Base-by-base conservation (phyloP, 1,140 invertebrate species). In the Zaprionus gabonicus region DNA sequence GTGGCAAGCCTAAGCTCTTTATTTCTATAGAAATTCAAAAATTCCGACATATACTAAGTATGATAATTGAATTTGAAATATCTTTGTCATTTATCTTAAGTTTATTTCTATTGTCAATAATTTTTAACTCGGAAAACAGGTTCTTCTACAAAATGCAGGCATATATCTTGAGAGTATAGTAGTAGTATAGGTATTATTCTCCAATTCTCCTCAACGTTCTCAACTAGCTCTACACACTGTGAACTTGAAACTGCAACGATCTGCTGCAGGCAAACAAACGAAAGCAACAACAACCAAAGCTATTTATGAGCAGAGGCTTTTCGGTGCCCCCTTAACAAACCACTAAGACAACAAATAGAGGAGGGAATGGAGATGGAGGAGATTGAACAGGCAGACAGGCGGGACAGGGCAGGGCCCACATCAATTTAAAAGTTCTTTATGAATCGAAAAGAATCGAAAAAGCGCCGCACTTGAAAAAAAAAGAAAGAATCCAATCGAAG, bases 361-460 rank as follows among this genome's bases (percentile, higher is more conserved):
- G 46, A 49, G 20, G 46, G 41, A 44, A 9, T 7, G 4, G 25
- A 49, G 31, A 59, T 20, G 3, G 25, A 41, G 27, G 20, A 46
- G 38, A 7, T 44, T 44, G 20, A 23, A 51, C 46, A 23, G 46
- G n/a, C 44, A 20, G 65, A 31, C 27, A 34, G 38, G 1, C 70
- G 67, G 78, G 15, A 57, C 41, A n/a, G 27, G 38, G 1, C 76
- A 79, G 78, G 58, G 63, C 55, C 36, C 78, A 70, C 81, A 90
- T 90, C 74, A 84, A 90, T 88, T 88, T 78, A 55, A 60, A 80
- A 80, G 84, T 78, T 85, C 49, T 79, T 72, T 68, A 38, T 69
- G 71, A 75, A 76, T 72, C 77, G 79, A 76, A 73, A 60, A 46
- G 75, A 80, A 80, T 69, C 72, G 34, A 65, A 77, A 82, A 74